Conservation (phyloP, 2,888 invertebrate species). For the Ephialtes manifestator region DNA sequence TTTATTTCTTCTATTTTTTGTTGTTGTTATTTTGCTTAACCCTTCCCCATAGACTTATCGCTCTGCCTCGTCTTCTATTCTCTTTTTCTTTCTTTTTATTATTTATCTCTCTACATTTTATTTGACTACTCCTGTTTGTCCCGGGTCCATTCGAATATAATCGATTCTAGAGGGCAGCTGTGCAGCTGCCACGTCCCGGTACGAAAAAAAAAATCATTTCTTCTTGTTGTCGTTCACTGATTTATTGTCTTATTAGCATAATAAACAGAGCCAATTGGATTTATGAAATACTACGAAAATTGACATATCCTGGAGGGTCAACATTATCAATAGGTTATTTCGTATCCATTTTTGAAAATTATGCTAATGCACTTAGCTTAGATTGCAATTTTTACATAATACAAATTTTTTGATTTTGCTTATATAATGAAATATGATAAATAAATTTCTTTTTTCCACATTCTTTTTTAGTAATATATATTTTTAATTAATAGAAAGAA, state of each 20-base stretch:
- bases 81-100: constrained; percentile 50
- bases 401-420: no score
- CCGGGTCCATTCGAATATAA: constrained; percentile 67
- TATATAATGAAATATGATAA: no score
- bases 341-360: background rate
- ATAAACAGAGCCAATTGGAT: constrained; percentile 49
- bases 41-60: constrained; percentile 52
- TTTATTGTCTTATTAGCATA: constrained; percentile 85
- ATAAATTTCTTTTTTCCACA: no score
- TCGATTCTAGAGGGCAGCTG: constrained; percentile 68
- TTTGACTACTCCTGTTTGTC: constrained; percentile 53
- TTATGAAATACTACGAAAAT: constrained; percentile 19
- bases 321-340: background rate
- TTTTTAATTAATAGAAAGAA: no score
- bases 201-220: background rate
- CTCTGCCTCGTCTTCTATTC: constrained; percentile 39
- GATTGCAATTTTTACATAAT: background rate
- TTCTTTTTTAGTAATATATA: no score
- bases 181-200: constrained; percentile 15
- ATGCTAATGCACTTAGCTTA: background rate
- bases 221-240: constrained; percentile 79
- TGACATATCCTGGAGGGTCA: background rate
- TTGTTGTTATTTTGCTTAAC: constrained; percentile 63
- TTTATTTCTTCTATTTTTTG: constrained; percentile 29
- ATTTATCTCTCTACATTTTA: constrained; percentile 53